Base-by-base conservation (phyloP, 1,140 invertebrate species). In the Lethocerus indicus region DNA sequence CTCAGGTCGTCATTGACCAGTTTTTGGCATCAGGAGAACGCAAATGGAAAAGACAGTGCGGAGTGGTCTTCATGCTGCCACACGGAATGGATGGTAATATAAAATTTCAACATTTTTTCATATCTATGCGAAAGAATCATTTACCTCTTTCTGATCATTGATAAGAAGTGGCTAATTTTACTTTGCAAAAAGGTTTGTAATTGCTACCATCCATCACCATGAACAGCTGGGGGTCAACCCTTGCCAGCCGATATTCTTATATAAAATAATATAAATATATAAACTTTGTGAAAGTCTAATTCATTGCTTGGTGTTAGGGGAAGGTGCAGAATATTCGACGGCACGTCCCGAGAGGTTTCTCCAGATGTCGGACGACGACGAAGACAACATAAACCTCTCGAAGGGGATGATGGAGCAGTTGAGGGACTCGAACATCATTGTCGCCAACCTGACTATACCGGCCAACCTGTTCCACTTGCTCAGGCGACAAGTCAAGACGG, bases 381-480 rank as follows among this genome's bases (percentile, higher is more conserved):
- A 87, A 40, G 78, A 73, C 50, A 89, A 94, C 63, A 67, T 75
- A 23, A 59, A 63, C 16, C 74, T 81, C 13, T 85, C 88, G 60
- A 79, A 82, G 1, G 88, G 93, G 9, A 26, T 32, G 23, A 14
- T 26, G 0, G 12, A 5, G 2, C 44, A 47, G 26, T 20, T 41
- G 20, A 14, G 23, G 57, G 71, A 81, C 57, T 76, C 93, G 24
- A 94, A 92, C 61, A 74, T 92, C 60, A 78, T 87, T 54, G 70
- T 98, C 20, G 82, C 76, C 0, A 86, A 94, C 67, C 90, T 92
- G 1, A 92, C 90, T 13, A 97, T 91, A 3, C 86, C 93, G 3
- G 89, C 92, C 3, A 91, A 98, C 63, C 97, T 97, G 64, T 98
- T 95, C 64, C 95, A 98, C 72, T 65, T 96, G 7, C 67, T 98